Evolutionary conservation across 2,113 vertebrate genomes (phyloP).

Genomic region (Pluvianellus socialis): DNA sequence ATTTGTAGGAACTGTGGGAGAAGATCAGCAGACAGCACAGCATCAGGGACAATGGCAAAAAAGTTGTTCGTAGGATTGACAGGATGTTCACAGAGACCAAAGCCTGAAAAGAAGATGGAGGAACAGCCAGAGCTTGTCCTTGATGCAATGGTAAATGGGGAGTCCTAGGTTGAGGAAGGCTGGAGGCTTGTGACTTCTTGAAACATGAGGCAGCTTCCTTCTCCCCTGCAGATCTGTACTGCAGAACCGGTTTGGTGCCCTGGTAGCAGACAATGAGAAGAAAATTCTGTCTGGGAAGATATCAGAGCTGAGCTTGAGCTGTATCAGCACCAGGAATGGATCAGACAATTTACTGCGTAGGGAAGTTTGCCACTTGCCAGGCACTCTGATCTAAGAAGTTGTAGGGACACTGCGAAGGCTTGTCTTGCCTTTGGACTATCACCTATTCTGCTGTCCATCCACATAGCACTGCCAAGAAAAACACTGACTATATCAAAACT

Average conservation of each 20-base stretch:
- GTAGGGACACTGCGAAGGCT: neutral
- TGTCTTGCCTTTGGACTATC: neutral
- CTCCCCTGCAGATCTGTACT: neutral
- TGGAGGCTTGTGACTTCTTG: neutral
- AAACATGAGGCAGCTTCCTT: neutral
- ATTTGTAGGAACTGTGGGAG: neutral
- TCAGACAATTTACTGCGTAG: neutral
- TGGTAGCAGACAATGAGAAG: neutral
- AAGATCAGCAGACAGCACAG: neutral
- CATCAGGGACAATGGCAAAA: neutral
- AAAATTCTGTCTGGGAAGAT: neutral
- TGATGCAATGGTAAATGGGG: neutral
- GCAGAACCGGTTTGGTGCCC: neutral
- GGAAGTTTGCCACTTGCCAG: neutral
- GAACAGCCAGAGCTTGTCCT: neutral
- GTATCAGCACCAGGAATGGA: neutral
- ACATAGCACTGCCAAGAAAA: neutral
- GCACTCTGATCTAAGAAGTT: neutral
- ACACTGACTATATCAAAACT: neutral
- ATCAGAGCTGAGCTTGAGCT: neutral
- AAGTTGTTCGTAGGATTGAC: neutral
- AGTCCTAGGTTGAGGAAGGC: neutral
- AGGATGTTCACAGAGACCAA: neutral
- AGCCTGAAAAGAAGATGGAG: neutral
- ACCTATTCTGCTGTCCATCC: neutral